phyloP scores from a whole-genome alignment of 53 echinoderm and acorn worm genomes.

The Hippasteria phrygiana region DNA sequence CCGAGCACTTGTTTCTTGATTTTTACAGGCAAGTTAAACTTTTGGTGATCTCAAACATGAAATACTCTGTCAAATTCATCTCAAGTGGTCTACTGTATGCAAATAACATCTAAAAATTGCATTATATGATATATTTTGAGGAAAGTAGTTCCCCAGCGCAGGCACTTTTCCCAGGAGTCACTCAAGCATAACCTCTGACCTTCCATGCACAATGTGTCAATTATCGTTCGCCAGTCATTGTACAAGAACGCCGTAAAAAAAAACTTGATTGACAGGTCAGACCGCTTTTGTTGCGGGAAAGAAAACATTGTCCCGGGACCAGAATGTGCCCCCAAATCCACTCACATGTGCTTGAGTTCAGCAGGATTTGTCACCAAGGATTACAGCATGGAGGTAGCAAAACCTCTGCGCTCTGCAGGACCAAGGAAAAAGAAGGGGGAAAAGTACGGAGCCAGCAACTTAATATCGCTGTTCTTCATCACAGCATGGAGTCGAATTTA shows the following conservation, averaged over 20 bases:
- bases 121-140: not conserved
- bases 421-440: too few relatives aligned
- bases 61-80: too few relatives aligned
- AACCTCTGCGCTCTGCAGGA: too few relatives aligned
- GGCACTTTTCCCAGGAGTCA: slow-evolving; percentile 49
- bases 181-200: slow-evolving; percentile 57
- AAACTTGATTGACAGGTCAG: slow-evolving; percentile 43
- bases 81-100: too few relatives aligned
- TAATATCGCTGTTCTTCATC: too few relatives aligned
- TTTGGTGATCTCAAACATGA: too few relatives aligned
- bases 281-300: slow-evolving; percentile 8
- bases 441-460: too few relatives aligned
- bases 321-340: slow-evolving; percentile 2
- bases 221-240: slow-evolving; percentile 55
- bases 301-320: slow-evolving; percentile 13
- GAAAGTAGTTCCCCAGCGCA: slow-evolving; percentile 42
- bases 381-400: not conserved
- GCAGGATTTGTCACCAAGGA: not conserved
- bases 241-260: not conserved
- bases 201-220: slow-evolving; percentile 57
- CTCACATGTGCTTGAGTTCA: not conserved
- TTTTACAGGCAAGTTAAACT: not conserved
- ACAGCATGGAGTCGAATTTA: too few relatives aligned
- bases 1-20: not conserved
- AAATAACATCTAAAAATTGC: not conserved